These are phyloP conservation scores for Actinostola sp. DNA, from an alignment of 92 coral and sea anemone species.

Conservation along the genomic window DNA sequence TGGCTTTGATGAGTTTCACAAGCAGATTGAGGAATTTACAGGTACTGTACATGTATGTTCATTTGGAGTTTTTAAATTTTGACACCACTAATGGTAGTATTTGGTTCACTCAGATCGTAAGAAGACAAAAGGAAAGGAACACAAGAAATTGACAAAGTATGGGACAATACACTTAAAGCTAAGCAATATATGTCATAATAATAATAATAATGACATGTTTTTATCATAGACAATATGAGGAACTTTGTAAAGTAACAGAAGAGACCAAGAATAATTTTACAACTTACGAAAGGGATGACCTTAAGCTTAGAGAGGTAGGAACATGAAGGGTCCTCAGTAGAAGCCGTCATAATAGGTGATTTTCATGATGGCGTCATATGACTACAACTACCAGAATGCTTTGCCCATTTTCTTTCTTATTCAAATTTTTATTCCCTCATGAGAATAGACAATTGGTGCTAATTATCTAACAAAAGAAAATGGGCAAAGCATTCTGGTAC, in stretches of 20 bases:
- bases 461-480: too few species aligned
- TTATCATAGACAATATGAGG: slow-evolving; percentile 63
- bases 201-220: not conserved
- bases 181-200: not conserved
- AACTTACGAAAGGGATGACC: slow-evolving; percentile 92
- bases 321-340: too few species aligned
- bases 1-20: slow-evolving; percentile 77
- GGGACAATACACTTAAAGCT: not conserved
- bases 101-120: slow-evolving; percentile 60
- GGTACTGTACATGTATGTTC: slow-evolving; percentile 32
- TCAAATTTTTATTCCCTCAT: too few species aligned
- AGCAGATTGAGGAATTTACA: slow-evolving; percentile 67
- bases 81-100: too few species aligned
- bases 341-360: too few species aligned
- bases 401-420: too few species aligned
- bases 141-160: slow-evolving; percentile 76
- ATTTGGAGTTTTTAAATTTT: not conserved
- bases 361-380: too few species aligned
- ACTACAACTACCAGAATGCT: too few species aligned
- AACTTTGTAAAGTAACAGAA: slow-evolving; percentile 71
- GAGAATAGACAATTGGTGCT: too few species aligned
- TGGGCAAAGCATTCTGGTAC: too few species aligned
- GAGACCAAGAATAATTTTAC: slow-evolving; percentile 84
- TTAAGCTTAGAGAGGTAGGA: slow-evolving; percentile 85
- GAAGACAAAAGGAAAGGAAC: slow-evolving; percentile 77